phyloP scores from a whole-genome alignment of 1,140 invertebrate species.

The Calycopis cecrops region DNA sequence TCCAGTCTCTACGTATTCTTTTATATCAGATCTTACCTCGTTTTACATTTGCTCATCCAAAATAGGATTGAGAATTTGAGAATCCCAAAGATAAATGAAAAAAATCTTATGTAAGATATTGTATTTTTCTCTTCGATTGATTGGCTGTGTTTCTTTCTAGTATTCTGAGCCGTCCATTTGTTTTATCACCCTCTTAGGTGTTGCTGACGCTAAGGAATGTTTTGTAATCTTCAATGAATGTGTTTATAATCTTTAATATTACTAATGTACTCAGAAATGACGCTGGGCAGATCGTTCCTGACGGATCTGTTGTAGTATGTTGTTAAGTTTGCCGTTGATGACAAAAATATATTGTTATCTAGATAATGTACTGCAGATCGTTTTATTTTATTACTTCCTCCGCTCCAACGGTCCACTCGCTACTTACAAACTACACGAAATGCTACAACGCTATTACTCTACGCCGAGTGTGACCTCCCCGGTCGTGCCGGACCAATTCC shows the following conservation, averaged over 20 bases:
- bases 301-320: slow-evolving; percentile 65
- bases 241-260: slow-evolving; percentile 19
- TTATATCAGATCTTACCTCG: no score
- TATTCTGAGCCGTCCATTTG: slow-evolving; percentile 64
- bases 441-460: no score
- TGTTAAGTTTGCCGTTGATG: slow-evolving; percentile 74
- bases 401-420: background rate
- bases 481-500: no score
- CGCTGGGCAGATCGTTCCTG: slow-evolving; percentile 11
- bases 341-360: slow-evolving; percentile 75
- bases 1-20: no score
- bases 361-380: slow-evolving; percentile 40
- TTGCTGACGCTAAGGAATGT: slow-evolving; percentile 5
- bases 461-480: no score
- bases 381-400: background rate
- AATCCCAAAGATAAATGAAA: no score
- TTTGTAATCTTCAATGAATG: slow-evolving; percentile 20
- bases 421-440: background rate
- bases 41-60: no score
- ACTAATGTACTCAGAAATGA: slow-evolving; percentile 38
- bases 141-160: slow-evolving; percentile 35
- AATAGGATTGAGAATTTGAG: no score
- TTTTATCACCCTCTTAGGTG: slow-evolving; percentile 30
- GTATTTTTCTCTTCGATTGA: slow-evolving; percentile 14
- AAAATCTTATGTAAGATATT: background rate